These are phyloP conservation scores for Pseudolycoriella hygida DNA, from an alignment of 2,888 invertebrate species.

Conservation along the genomic window DNA sequence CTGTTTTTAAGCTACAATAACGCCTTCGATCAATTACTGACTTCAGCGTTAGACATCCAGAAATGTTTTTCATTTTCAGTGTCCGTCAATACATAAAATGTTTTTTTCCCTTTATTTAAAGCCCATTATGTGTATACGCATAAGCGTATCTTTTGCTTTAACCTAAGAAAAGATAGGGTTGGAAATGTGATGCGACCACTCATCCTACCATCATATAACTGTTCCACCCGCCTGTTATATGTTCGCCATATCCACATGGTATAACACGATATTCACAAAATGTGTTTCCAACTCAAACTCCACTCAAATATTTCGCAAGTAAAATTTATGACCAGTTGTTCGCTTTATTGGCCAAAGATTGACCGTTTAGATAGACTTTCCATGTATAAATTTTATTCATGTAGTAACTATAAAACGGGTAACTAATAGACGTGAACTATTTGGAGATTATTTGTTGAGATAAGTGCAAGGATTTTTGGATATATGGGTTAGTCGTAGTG, in stretches of 20 bases:
- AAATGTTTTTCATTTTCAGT: neutral
- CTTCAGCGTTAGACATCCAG: neutral
- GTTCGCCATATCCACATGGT: too few species aligned
- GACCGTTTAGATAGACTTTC: conserved; percentile 12
- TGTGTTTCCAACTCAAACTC: neutral
- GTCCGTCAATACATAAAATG: too few species aligned
- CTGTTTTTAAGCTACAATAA: neutral
- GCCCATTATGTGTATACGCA: neutral
- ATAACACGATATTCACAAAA: too few species aligned
- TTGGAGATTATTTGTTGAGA: conserved; percentile 11
- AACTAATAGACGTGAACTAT: conserved; percentile 13
- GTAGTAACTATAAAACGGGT: conserved; percentile 9
- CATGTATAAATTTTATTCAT: conserved; percentile 4
- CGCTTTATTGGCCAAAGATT: conserved; percentile 14
- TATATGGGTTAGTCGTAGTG: neutral
- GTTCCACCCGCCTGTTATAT: too few species aligned
- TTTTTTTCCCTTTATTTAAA: neutral
- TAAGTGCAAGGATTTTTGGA: conserved; percentile 1
- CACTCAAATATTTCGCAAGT: neutral
- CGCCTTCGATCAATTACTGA: neutral
- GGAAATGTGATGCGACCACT: too few species aligned
- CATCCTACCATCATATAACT: too few species aligned
- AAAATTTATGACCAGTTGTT: conserved; percentile 13
- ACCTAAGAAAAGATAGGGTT: too few species aligned
- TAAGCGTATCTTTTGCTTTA: neutral